Evolutionary conservation across 2,888 invertebrate genomes (phyloP), one percentile per base, ranked within the genome.

Genomic region (Hoplodrina blanda): DNA sequence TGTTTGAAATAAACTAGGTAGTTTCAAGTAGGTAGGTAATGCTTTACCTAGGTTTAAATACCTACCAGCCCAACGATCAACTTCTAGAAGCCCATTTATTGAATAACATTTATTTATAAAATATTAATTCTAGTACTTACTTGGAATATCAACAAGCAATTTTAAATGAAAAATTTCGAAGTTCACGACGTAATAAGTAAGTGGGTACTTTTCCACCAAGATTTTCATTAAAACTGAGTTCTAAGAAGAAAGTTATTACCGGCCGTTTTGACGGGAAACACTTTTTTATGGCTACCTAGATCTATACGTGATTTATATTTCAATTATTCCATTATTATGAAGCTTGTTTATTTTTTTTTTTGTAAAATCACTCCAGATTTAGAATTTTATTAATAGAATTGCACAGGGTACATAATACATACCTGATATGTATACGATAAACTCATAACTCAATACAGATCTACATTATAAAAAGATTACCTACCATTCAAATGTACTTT

Each of bases 221-320:
- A 55, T 75, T 59, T 73, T 75, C 20, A 50, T 62, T 62, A 62
- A n/a, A 20, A 64, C 6, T 2, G 17, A 69, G 19, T 80, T 77
- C 77, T 46, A 10, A 75, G 60, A 69, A 77, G 52, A 75, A 77
- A 46, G 7, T 50, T 55, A 74, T 62, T 62, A 68, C 13, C 30
- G 37, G 19, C 57, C 19, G 52, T 54, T 57, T 54, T 37, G 49
- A 49, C 50, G 25, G 37, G 33, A 53, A 69, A 54, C 17, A 59
- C 11, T 63, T 19, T 15, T 41, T 49, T 5, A 33, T 41, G 8
- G 0, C 41, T 41, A 8, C 0, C 37, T 37, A 11, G 41, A 41
- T 41, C 1, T 41, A 13, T 41, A 13, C 41, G 8, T 13, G n/a
- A n/a, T n/a, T n/a, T n/a, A n/a, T 13, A n/a, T 37, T 46, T 20